A percentile compares a stretch with the other conserved stretches of the same genome.
These are phyloP conservation scores for Engystomops pustulosus DNA, from an alignment of 2,113 vertebrate genomes.

Conservation along the genomic window DNA sequence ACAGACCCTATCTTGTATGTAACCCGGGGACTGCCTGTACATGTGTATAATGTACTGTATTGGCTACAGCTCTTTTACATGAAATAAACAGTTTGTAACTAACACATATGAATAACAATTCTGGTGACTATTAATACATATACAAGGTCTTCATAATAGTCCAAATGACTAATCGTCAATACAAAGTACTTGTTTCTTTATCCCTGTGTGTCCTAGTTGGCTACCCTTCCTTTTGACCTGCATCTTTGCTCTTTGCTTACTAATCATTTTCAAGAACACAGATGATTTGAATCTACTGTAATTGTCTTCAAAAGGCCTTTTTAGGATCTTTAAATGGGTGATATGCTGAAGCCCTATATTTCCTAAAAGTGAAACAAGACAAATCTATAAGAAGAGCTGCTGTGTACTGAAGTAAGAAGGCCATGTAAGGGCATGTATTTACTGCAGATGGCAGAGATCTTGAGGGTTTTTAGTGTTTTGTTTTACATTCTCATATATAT, in stretches of 20 bases:
- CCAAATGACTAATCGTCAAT: too few species aligned
- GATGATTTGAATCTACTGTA: background rate
- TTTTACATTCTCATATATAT: conserved; percentile 56
- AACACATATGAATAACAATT: too few species aligned
- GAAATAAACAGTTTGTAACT: too few species aligned
- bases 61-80: too few species aligned
- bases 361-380: background rate
- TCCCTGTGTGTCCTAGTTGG: background rate
- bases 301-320: background rate
- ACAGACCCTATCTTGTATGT: too few species aligned
- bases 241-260: background rate
- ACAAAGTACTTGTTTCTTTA: too few species aligned
- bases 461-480: conserved; percentile 60
- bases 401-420: conserved; percentile 18
- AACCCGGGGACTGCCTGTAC: too few species aligned
- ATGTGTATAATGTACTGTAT: too few species aligned
- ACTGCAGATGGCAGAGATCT: conserved; percentile 50
- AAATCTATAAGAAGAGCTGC: background rate
- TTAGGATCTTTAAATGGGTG: background rate
- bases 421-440: conserved; percentile 26
- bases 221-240: background rate
- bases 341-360: background rate
- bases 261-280: background rate
- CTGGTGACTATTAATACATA: too few species aligned
- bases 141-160: too few species aligned